Base-by-base conservation (phyloP, 1,140 invertebrate species). In the Drosophila parvula region DNA sequence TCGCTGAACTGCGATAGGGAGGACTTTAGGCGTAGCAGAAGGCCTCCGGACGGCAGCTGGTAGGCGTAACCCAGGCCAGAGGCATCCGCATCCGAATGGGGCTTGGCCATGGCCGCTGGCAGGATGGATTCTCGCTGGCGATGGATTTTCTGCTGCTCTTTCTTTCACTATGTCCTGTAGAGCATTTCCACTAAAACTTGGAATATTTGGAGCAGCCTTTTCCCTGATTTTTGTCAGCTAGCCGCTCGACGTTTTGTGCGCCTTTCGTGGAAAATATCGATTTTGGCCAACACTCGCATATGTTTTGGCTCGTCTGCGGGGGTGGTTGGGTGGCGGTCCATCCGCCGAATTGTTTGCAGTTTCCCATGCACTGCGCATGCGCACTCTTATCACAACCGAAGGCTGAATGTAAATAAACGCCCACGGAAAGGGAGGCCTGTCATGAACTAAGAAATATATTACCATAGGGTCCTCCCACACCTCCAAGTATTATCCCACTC, bases 1-100 rank as follows among this genome's bases (percentile, higher is more conserved):
- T 98, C 97, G 91, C 97, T 98, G 83, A 98, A 98, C 91, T 98
- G 97, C 10, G 96, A 96, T 43, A 97, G 91, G 36, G 94, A 95
- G 92, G 96, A 97, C 82, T 96, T 94, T 60, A 97, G 94, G 92
- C 95, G 96, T 71, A 96, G 93, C 78, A 95, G 94, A 93, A 95
- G 95, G 34, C 96, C 96, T 65, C 95, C 96, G 41, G 95, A 94
- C n/a, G 97, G 96, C 77, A 97, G 93, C 90, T 97, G 96, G 88
- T 97, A 97, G 9, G 96, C 95, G 92, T 97, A 97, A 65, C 96
- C 96, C 68, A 97, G 94, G 88, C 95, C 95, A 45, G 94, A 93
- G 41, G 93, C 92, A 92, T 94, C 94, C 47, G 93, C 92, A 92
- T 94, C 94, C 41, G 79, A 74, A 34, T 91, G 89, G 63, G 85